Percentiles rank a stretch among this genome's conserved stretches.
Evolutionary conservation across 2,113 vertebrate genomes (phyloP).

Genomic region (Prietella phreatophila): DNA sequence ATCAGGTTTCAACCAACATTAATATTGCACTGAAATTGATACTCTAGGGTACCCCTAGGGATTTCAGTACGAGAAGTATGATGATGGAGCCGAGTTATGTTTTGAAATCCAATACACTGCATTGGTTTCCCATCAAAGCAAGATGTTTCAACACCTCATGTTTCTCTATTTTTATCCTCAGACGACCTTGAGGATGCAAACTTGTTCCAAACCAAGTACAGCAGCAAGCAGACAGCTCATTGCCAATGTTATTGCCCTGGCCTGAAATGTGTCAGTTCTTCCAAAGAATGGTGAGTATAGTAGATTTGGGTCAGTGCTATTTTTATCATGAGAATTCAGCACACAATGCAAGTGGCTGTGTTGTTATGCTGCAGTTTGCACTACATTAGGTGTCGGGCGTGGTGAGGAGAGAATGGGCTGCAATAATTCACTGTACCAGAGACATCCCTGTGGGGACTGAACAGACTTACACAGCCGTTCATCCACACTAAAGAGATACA

Average conservation of each 20-base stretch:
- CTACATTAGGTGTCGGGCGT: not conserved
- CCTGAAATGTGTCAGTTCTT: not conserved
- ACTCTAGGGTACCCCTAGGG: not conserved
- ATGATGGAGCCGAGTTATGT: not conserved
- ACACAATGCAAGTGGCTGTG: not conserved
- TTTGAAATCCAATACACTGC: not conserved
- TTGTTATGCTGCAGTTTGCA: not conserved
- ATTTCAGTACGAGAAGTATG: slow-evolving; percentile 9
- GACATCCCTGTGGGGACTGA: slow-evolving; percentile 46
- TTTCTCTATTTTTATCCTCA: not conserved
- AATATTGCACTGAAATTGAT: not conserved
- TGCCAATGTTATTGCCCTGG: not conserved
- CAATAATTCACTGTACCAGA: slow-evolving; percentile 50
- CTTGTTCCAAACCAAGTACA: not conserved
- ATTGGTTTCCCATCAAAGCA: not conserved
- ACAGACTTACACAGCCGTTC: slow-evolving; percentile 39
- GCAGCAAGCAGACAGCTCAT: not conserved
- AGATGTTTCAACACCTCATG: not conserved
- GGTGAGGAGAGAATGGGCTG: slow-evolving; percentile 29
- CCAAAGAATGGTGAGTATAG: not conserved
- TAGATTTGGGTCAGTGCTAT: slow-evolving; percentile 11
- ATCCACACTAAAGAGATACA: slow-evolving; percentile 66
- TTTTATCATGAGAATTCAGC: not conserved
- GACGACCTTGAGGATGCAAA: slow-evolving; percentile 1
- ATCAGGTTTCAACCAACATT: not conserved